Percentiles rank a stretch among this genome's conserved stretches.
These are phyloP conservation scores for Noctua pronuba DNA, from an alignment of 2,888 invertebrate genomes.

Conservation along the genomic window DNA sequence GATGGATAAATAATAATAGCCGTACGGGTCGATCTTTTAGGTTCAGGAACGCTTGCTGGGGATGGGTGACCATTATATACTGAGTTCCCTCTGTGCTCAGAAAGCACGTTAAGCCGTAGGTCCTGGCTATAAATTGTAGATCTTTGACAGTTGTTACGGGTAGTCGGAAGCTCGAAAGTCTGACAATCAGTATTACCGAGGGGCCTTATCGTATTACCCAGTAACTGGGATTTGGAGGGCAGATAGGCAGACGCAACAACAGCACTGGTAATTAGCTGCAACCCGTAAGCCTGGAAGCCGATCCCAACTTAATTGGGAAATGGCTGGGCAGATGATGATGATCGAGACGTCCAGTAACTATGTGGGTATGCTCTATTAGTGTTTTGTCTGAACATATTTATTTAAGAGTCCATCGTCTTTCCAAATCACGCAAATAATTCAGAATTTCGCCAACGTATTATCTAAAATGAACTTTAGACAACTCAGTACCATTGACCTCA, in stretches of 20 bases:
- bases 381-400: background rate
- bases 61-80: background rate
- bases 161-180: background rate
- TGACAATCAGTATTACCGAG: background rate
- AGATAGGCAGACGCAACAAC: background rate
- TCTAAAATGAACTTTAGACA: conserved; percentile 24
- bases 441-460: background rate
- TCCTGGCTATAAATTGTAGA: background rate
- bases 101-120: background rate
- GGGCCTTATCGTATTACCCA: background rate
- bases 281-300: too few relatives aligned
- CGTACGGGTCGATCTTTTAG: background rate
- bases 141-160: background rate
- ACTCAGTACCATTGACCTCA: conserved; percentile 46
- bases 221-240: background rate
- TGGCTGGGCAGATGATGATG: background rate
- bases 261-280: background rate
- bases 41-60: background rate
- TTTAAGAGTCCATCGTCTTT: background rate
- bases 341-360: background rate
- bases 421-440: conserved; percentile 5
- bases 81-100: background rate
- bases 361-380: background rate
- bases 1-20: background rate
- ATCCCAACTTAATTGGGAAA: too few relatives aligned